Percentiles rank a stretch among this genome's conserved stretches.
Evolutionary conservation across 2,888 invertebrate species (phyloP).

Genomic region (Metacarcinus magister): DNA sequence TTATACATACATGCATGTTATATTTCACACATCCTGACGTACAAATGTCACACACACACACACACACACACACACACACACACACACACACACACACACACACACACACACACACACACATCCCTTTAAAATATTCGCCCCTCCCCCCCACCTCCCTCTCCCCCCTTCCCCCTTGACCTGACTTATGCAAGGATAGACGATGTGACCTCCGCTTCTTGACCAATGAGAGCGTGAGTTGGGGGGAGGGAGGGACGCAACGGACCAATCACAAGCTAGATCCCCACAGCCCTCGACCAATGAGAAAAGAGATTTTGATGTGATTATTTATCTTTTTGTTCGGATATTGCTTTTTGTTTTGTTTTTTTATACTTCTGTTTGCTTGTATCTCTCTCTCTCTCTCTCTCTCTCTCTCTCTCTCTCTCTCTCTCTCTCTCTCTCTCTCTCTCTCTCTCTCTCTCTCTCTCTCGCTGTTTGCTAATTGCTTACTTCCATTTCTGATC

Average conservation of each 20-base stretch:
- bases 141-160: background rate
- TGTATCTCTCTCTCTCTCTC: background rate
- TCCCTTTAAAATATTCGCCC: background rate
- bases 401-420: no score
- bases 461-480: background rate
- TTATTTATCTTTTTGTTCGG: background rate
- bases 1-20: no score
- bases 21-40: no score
- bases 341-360: background rate
- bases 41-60: no score
- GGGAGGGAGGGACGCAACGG: no score
- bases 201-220: background rate
- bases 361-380: background rate
- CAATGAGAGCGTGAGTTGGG: background rate
- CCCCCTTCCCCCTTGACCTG: background rate
- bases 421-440: conserved; percentile 26
- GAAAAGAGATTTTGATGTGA: no score
- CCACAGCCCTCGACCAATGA: no score
- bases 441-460: conserved; percentile 26
- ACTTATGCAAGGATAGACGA: background rate
- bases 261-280: no score
- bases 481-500: background rate
- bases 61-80: no score
- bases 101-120: background rate
- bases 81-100: background rate